phyloP scores from a whole-genome alignment of 1,140 invertebrate species.

The Nomia melanderi region DNA sequence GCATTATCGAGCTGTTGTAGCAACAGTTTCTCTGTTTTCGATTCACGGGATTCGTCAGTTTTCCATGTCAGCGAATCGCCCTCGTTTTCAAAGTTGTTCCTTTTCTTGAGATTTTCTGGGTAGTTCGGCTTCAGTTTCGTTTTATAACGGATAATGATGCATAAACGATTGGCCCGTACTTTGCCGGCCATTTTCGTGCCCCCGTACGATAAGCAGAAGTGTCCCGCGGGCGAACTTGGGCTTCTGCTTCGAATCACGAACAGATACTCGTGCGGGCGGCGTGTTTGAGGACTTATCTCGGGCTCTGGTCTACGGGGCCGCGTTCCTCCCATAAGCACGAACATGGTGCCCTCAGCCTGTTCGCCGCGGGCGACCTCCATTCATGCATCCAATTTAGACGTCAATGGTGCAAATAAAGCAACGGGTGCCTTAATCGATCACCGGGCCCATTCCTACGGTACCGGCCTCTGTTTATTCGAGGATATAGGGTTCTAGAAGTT shows the following conservation, averaged over 20 bases:
- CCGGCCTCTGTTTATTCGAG: neutral
- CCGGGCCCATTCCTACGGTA: neutral
- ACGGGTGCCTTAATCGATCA: slow-evolving; percentile 44
- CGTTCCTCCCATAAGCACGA: slow-evolving; percentile 50
- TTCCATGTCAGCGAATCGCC: no score
- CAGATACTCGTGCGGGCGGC: slow-evolving; percentile 61
- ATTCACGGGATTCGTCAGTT: no score
- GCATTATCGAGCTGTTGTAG: no score
- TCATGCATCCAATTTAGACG: slow-evolving; percentile 70
- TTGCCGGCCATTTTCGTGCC: slow-evolving; percentile 44
- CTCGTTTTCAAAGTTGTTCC: no score
- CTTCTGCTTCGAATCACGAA: slow-evolving; percentile 68
- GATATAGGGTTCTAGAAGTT: neutral
- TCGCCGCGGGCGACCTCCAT: slow-evolving; percentile 63
- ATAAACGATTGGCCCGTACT: slow-evolving; percentile 3
- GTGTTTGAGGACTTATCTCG: slow-evolving; percentile 69
- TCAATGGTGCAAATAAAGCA: slow-evolving; percentile 66
- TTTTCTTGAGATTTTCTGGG: no score
- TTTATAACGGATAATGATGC: no score
- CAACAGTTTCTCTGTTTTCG: no score
- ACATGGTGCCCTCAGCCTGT: slow-evolving; percentile 57
- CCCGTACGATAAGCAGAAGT: slow-evolving; percentile 48
- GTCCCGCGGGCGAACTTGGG: slow-evolving; percentile 51
- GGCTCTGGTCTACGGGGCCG: slow-evolving; percentile 52
- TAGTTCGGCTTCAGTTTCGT: no score